These are phyloP conservation scores for Aspidiotus rigidus DNA, from an alignment of 2,888 invertebrate species.

Conservation along the genomic window DNA sequence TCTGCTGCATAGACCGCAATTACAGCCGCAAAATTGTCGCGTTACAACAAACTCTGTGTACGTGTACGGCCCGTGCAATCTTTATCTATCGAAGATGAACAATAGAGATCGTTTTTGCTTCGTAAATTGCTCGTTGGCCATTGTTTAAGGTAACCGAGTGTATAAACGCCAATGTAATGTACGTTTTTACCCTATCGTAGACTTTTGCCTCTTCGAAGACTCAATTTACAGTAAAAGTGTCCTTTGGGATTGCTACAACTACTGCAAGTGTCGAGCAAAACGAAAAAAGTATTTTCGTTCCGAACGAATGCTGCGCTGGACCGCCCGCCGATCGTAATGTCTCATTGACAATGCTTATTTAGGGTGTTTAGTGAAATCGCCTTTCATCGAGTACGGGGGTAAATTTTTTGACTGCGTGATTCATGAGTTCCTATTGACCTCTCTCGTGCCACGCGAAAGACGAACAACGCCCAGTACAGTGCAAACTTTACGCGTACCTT, in stretches of 20 bases:
- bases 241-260: constrained; percentile 9
- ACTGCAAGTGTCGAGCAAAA: constrained; percentile 10
- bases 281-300: not conserved
- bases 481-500: too few relatives aligned
- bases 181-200: constrained; percentile 5
- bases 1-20: too few relatives aligned
- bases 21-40: too few relatives aligned
- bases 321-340: constrained; percentile 27
- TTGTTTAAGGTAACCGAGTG: not conserved
- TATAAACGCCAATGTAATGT: too few relatives aligned
- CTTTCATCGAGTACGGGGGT: constrained; percentile 19
- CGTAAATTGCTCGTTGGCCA: too few relatives aligned
- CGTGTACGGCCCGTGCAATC: too few relatives aligned
- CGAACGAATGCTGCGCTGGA: not conserved
- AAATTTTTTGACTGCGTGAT: constrained; percentile 11
- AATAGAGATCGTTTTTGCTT: too few relatives aligned
- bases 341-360: constrained; percentile 29
- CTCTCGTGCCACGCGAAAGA: not conserved
- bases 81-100: too few relatives aligned
- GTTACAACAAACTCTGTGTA: too few relatives aligned
- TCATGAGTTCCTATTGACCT: constrained; percentile 6
- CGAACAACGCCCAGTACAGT: too few relatives aligned
- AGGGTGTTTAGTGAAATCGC: constrained; percentile 31
- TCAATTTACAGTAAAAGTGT: constrained; percentile 24
- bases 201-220: constrained; percentile 17